Evolutionary conservation across 2,113 vertebrate genomes (phyloP).

Genomic region (Diglossa brunneiventris): DNA sequence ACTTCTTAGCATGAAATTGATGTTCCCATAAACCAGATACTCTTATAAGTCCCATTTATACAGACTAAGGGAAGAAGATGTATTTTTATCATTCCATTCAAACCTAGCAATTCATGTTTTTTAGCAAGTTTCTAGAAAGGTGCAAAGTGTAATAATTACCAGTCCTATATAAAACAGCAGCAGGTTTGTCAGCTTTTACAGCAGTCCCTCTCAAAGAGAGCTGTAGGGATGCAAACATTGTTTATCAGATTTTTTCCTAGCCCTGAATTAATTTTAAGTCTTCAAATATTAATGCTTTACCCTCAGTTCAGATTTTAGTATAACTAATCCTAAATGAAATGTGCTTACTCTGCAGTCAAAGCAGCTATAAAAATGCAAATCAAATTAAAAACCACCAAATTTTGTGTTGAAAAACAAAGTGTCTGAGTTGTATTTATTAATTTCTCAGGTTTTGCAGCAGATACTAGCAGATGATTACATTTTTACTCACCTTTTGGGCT

Average conservation of each 20-base stretch:
- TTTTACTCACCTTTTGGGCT: not conserved
- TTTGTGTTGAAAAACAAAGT: not conserved
- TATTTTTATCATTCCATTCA: not conserved
- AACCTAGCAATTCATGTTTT: not conserved
- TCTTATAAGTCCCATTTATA: not conserved
- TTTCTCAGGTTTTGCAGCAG: not conserved
- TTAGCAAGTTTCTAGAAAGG: not conserved
- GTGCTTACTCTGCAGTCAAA: not conserved
- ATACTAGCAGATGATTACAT: not conserved
- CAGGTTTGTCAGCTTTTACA: not conserved
- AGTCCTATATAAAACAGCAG: not conserved
- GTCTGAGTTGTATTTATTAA: rapidly evolving
- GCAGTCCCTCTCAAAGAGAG: not conserved
- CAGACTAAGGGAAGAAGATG: not conserved
- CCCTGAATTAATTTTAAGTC: not conserved
- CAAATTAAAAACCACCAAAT: rapidly evolving
- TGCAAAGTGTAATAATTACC: not conserved
- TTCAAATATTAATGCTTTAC: not conserved
- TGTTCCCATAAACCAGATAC: not conserved
- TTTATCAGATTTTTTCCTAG: not conserved
- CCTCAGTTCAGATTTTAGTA: not conserved
- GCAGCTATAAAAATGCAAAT: not conserved
- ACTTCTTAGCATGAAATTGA: not conserved
- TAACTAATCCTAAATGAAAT: not conserved
- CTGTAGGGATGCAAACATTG: not conserved